Base-by-base conservation (phyloP, 1,140 invertebrate species). In the Nasonia longicornis region DNA sequence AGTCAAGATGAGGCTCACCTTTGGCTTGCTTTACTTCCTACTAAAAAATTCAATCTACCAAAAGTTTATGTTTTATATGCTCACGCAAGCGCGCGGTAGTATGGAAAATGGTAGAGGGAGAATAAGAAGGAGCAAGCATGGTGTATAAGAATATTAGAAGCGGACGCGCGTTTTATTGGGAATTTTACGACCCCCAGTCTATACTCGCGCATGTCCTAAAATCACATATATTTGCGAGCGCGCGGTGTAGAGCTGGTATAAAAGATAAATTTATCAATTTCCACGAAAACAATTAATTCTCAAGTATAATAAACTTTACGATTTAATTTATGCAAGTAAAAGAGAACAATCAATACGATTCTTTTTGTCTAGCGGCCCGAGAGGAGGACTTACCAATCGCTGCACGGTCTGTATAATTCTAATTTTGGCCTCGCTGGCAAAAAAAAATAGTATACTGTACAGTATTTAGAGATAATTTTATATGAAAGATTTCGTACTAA, bases 21-120 rank as follows among this genome's bases (percentile, higher is more conserved):
- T 20, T 58, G 16, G 20, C 26, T 35, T 45, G 26, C 73, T 79
- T 81, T 80, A 69, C 48, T 80, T 66, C 69, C 66, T 74, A 71
- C 80, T 83, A 84, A 82, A 85, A 88, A 88, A 87, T 87, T 86
- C 87, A 87, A 88, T 88, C 84, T 83, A 83, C 77, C 79, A 78
- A 84, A 84, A 84, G 83, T 88, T 88, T 88, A 87, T 87, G 84
- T 83, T 80, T 83, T 80, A 81, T 83, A 42, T 80, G 79, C 81
- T 64, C 70, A 48, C 82, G 48, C 71, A 42, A 29, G 78, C n/a
- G 82, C 79, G 74, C 74, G 81, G 76, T 74, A 70, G 29, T 35
- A 67, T n/a, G 38, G 22, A 71, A 74, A 63, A 67, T 71, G 63
- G 29, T 48, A 63, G 77, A 42, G 73, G 80, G 67, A 26, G 69